A percentile compares a stretch with the other conserved stretches of the same genome.
Evolutionary conservation across 1,140 invertebrate genomes (phyloP).

Genomic region (Drosophila takahashii): DNA sequence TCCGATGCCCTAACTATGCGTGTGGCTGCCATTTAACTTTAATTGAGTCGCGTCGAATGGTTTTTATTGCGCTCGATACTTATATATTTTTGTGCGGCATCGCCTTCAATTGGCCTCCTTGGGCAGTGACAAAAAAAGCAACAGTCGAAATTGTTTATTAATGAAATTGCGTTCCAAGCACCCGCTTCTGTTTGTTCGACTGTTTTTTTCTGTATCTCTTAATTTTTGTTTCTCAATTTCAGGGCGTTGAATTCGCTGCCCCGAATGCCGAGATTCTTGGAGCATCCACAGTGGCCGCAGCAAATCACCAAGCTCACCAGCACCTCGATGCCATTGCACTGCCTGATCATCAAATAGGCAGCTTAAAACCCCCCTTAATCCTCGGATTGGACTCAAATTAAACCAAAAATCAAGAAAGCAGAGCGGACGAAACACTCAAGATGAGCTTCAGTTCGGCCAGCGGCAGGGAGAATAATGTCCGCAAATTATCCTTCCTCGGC

Average conservation of each 20-base stretch:
- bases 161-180: conserved; percentile 65
- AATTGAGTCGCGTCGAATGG: conserved; percentile 71
- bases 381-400: conserved; percentile 17
- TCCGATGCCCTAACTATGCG: conserved; percentile 44
- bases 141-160: conserved; percentile 60
- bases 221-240: conserved; percentile 4
- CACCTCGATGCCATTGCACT: conserved; percentile 58
- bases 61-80: conserved; percentile 65
- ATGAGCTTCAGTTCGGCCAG: conserved; percentile 81
- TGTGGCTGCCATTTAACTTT: conserved; percentile 72
- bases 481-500: conserved; percentile 78
- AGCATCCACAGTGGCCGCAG: conserved; percentile 67
- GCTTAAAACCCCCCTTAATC: not conserved
- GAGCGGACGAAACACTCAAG: conserved; percentile 32
- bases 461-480: conserved; percentile 77
- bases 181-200: conserved; percentile 4
- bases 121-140: conserved; percentile 24
- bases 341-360: conserved; percentile 71
- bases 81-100: conserved; percentile 27
- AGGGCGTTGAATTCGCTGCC: conserved; percentile 42
- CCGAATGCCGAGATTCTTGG: conserved; percentile 78
- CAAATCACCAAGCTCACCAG: conserved; percentile 33
- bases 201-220: not conserved
- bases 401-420: not conserved
- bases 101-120: conserved; percentile 60